These are phyloP conservation scores for Acanthacorydalis orientalis DNA, from an alignment of 2,888 invertebrate species.

Conservation along the genomic window DNA sequence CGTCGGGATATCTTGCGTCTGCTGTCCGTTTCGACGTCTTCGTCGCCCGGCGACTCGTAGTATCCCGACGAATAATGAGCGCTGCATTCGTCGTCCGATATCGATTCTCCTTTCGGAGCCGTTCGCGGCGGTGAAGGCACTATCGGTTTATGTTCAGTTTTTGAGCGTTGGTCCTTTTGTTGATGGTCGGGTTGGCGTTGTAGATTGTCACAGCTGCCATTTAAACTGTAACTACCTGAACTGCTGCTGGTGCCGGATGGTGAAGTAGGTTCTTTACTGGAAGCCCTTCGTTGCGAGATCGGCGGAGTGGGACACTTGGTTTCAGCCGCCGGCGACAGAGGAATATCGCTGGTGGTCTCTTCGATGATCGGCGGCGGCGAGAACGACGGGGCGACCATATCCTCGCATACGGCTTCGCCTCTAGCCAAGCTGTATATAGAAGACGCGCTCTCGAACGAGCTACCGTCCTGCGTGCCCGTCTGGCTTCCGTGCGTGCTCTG, in stretches of 20 bases:
- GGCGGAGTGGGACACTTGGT: constrained; percentile 7
- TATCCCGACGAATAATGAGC: constrained; percentile 56
- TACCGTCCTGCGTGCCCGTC: constrained; percentile 52
- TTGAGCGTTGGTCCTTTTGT: constrained; percentile 1
- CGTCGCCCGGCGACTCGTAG: constrained; percentile 56
- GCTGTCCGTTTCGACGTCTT: constrained; percentile 17
- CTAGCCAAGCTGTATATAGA: constrained; percentile 62
- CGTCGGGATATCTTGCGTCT: constrained; percentile 12
- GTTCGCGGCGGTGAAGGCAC: constrained; percentile 17
- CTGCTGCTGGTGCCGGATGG: constrained; percentile 38
- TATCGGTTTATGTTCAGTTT: constrained; percentile 7
- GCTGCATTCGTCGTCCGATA: constrained; percentile 52
- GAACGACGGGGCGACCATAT: constrained; percentile 42
- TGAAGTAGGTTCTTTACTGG: constrained; percentile 26
- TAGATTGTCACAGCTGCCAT: constrained; percentile 15
- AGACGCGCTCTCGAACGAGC: constrained; percentile 77
- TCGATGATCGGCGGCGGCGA: constrained; percentile 40
- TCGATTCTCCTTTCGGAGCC: constrained; percentile 34
- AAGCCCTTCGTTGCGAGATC: not conserved
- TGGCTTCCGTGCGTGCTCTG: constrained; percentile 5
- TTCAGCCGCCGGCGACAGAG: constrained; percentile 23
- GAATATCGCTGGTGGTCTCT: constrained; percentile 25
- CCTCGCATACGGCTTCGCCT: constrained; percentile 49
- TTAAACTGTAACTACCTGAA: constrained; percentile 37
- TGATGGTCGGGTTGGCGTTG: not conserved